Base-by-base conservation (phyloP, 2,888 invertebrate species). In the Drosophila mimetica region DNA sequence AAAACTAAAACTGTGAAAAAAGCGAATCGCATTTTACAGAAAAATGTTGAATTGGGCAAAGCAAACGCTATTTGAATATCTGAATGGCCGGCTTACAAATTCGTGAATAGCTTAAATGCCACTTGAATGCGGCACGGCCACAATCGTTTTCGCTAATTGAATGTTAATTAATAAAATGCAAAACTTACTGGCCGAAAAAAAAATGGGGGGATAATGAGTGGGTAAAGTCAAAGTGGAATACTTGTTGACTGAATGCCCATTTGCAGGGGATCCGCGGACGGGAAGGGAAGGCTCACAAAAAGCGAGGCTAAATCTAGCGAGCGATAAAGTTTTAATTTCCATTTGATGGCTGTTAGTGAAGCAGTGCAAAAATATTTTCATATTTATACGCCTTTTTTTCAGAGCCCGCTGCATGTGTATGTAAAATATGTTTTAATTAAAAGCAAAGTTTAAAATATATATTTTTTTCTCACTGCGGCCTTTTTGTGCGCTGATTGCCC, bases 401-500 rank as follows among this genome's bases (percentile, higher is more conserved):
- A 20, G n/a, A n/a, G n/a, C n/a, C 2, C 16, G 14, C 2, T 36
- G 48, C n/a, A 46, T 28, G 47, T 42, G 41, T 47, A 16, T 67
- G 64, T 46, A 67, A 85, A 86, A 86, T 83, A 84, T 83, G 74
- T 79, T 86, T 84, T 84, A 84, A 84, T 84, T 84, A 84, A 86
- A 86, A 74, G 71, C 73, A 75, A 80, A 80, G 72, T 83, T 75
- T 54, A 55, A 39, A 36, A 4, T n/a, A 66, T n/a, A n/a, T n/a
- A n/a, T n/a, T 70, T 51, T 60, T 63, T 54, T 37, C 42, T 11
- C 44, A 4, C 32, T 22, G 16, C 9, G n/a, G 18, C 28, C 37
- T 16, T 48, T 53, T 39, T 32, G 18, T 16, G n/a, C 61, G 36
- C 63, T 73, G 76, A 77, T 74, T 74, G 71, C 84, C 46, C 59